phyloP scores from a whole-genome alignment of 2,888 invertebrate species.

The Lissocephala sabroskyi region DNA sequence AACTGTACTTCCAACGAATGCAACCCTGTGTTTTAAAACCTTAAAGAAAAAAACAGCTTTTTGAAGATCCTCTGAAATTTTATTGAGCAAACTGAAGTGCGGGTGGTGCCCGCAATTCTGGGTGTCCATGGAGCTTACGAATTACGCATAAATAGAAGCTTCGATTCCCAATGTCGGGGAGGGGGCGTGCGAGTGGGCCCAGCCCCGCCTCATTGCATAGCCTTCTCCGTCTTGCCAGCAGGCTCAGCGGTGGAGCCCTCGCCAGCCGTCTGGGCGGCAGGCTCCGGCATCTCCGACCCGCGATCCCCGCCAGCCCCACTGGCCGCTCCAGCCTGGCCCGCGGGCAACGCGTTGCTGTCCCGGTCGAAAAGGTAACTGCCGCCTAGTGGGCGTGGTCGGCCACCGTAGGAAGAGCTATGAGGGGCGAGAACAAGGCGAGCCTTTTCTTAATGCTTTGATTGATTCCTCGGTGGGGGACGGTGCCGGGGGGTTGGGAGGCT shows the following conservation, averaged over 20 bases:
- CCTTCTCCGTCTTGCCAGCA: constrained; percentile 13
- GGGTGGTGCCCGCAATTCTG: constrained; percentile 1
- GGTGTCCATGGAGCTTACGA: constrained; percentile 34
- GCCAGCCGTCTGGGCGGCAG: constrained; percentile 49
- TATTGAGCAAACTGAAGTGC: constrained; percentile 42
- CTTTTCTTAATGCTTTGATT: constrained; percentile 69
- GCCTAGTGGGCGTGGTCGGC: constrained; percentile 69
- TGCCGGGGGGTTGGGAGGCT: constrained; percentile 2
- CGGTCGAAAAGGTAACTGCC: constrained; percentile 71
- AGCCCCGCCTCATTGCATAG: not conserved
- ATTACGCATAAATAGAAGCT: constrained; percentile 49
- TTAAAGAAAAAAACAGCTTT: not conserved
- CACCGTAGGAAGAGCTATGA: constrained; percentile 72
- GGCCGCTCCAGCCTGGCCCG: constrained; percentile 34
- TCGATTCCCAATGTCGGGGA: no score
- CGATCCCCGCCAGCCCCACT: constrained; percentile 28
- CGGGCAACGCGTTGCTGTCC: constrained; percentile 60
- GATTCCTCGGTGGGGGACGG: constrained; percentile 29
- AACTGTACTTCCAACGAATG: constrained; percentile 31
- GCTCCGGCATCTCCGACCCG: constrained; percentile 39
- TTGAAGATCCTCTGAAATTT: constrained; percentile 52
- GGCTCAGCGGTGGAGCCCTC: constrained; percentile 19
- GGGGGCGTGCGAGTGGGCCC: no score
- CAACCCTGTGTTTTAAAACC: not conserved
- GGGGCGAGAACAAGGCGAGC: constrained; percentile 70